These are phyloP conservation scores for Pterocles burchelli DNA, from an alignment of 2,113 vertebrate genomes.

Conservation along the genomic window DNA sequence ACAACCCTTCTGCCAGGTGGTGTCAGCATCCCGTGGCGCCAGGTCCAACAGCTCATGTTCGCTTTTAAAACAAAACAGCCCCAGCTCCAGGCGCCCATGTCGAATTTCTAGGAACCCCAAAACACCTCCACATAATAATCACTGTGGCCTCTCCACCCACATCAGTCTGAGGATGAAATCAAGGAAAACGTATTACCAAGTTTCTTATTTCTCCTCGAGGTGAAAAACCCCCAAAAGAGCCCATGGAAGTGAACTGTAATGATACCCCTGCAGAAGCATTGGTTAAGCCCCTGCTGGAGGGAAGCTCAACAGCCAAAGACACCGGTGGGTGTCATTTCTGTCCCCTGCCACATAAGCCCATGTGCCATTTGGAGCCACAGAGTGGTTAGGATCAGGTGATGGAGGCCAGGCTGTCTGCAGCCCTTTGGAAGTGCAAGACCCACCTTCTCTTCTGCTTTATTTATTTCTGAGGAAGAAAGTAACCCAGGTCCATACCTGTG, in stretches of 20 bases:
- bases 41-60: neutral
- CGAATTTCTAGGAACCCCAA: neutral
- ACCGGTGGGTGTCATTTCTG: neutral
- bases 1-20: constrained; percentile 43
- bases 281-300: accelerated
- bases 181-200: neutral
- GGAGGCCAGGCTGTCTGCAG: neutral
- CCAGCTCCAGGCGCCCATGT: accelerated
- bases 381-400: accelerated
- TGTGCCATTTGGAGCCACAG: neutral
- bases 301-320: neutral
- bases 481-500: neutral
- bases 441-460: neutral
- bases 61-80: neutral
- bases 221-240: accelerated
- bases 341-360: accelerated
- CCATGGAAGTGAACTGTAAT: neutral
- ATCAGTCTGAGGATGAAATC: neutral
- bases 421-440: neutral
- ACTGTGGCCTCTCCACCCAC: neutral
- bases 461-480: neutral
- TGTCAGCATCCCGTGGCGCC: constrained; percentile 16
- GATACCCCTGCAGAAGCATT: accelerated
- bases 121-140: neutral
- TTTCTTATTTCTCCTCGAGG: neutral